Evolutionary conservation across 2,113 vertebrate species (phyloP), one percentile per base, ranked within the genome.

Genomic region (Cyprinodon tularosa): DNA sequence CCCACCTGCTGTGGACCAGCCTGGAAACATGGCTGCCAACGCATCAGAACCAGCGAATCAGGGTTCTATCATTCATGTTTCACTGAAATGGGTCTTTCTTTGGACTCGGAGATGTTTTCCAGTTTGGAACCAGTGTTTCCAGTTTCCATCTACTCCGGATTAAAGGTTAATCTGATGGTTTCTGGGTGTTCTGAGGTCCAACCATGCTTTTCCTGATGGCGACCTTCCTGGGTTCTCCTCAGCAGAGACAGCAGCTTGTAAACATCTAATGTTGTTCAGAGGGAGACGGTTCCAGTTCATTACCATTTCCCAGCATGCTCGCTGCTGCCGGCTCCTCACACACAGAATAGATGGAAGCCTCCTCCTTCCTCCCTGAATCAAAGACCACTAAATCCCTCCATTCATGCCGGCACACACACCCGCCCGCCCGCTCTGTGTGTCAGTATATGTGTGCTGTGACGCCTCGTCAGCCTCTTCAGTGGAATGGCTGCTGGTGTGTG

Each of bases 391-490:
- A 80, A 84, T 84, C 85, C 68, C 74, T 82, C 62, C 76, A 77
- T 82, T 87, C 73, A 87, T 67, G 15, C 29, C 40, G 39, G 59
- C 72, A 73, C 47, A 70, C 66, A 44, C 59, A 57, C 68, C 50
- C 62, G 47, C 36, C 39, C 42, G 42, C 20, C 29, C 37, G 50
- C 47, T 45, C 40, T n/a, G 65, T 66, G 40, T 63, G 12, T 36
- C 40, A 68, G 59, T 72, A 63, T 84, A 75, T 84, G 77, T 83
- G 77, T 83, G 44, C 60, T 62, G 61, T 65, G 72, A 82, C 66
- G 80, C 80, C 77, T 84, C 77, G 82, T 84, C 82, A 80, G 69
- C 82, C 84, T 76, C 79, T 85, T 73, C 69, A 67, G 29, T 74
- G 80, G 67, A 78, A 82, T 86, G 76, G 69, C 71, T 81, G 4